These are phyloP conservation scores for Chalcosyrphus nemorum DNA, from an alignment of 2,888 invertebrate genomes.

Conservation along the genomic window DNA sequence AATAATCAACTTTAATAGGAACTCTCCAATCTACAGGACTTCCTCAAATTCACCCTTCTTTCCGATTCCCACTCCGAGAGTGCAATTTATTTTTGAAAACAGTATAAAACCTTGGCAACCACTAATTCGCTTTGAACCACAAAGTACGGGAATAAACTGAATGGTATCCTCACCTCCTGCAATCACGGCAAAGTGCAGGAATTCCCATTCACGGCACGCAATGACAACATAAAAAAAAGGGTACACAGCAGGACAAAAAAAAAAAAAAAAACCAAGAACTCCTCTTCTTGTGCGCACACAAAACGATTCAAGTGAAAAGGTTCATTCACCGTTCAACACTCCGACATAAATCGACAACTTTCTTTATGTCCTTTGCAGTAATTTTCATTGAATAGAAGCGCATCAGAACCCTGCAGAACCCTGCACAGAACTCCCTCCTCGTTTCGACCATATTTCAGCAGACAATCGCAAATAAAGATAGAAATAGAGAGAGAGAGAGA, in stretches of 20 bases:
- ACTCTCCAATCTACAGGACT: background rate
- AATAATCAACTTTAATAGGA: no score
- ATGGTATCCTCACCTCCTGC: conserved; percentile 38
- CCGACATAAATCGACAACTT: conserved; percentile 64
- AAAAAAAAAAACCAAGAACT: conserved; percentile 37
- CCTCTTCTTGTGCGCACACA: conserved; percentile 23
- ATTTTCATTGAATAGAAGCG: conserved; percentile 37
- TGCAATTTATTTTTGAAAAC: conserved; percentile 11
- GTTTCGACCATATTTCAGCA: background rate
- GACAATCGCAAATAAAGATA: background rate
- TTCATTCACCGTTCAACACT: conserved; percentile 62
- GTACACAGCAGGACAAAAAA: background rate
- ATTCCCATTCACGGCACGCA: conserved; percentile 70
- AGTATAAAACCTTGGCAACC: conserved; percentile 19
- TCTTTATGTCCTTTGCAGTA: conserved; percentile 62
- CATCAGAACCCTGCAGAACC: background rate
- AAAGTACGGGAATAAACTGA: conserved; percentile 50
- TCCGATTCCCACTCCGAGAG: background rate
- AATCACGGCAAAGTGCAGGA: conserved; percentile 64
- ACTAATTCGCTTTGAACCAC: conserved; percentile 55
- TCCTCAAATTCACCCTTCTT: background rate
- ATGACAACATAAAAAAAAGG: conserved; percentile 38
- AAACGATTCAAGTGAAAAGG: conserved; percentile 49
- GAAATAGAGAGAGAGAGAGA: background rate
- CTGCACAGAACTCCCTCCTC: background rate